Conservation (phyloP, 1,140 invertebrate species). For the Chrysoperla carnea region DNA sequence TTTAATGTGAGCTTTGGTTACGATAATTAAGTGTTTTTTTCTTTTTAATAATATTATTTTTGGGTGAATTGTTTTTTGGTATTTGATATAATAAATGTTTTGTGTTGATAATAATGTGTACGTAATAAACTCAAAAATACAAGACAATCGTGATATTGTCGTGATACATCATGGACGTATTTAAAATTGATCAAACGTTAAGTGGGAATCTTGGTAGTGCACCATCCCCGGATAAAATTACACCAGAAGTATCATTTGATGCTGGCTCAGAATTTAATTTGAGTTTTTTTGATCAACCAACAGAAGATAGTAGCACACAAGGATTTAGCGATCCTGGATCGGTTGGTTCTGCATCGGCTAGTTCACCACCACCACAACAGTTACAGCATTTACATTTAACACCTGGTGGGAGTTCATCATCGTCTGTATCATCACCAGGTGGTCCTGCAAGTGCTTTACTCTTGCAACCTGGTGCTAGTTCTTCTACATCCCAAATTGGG, state of each 20-base stretch:
- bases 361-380: slow-evolving; percentile 22
- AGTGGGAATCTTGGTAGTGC: slow-evolving; percentile 33
- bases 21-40: too few species aligned
- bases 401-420: too few species aligned
- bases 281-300: slow-evolving; percentile 45
- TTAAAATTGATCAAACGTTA: slow-evolving; percentile 41
- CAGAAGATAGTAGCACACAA: slow-evolving; percentile 39
- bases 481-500: slow-evolving; percentile 6
- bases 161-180: slow-evolving; percentile 34
- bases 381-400: not conserved
- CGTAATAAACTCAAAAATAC: too few species aligned
- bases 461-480: too few species aligned
- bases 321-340: slow-evolving; percentile 49
- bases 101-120: too few species aligned
- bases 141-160: too few species aligned
- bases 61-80: too few species aligned
- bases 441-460: too few species aligned
- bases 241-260: slow-evolving; percentile 50
- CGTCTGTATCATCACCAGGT: too few species aligned
- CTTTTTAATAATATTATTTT: too few species aligned
- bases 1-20: too few species aligned
- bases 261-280: slow-evolving; percentile 59
- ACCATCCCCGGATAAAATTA: slow-evolving; percentile 36
- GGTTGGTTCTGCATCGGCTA: slow-evolving; percentile 39
- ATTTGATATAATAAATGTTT: too few species aligned